phyloP scores from a whole-genome alignment of 2,888 invertebrate species.

The Priocnemis perturbator region DNA sequence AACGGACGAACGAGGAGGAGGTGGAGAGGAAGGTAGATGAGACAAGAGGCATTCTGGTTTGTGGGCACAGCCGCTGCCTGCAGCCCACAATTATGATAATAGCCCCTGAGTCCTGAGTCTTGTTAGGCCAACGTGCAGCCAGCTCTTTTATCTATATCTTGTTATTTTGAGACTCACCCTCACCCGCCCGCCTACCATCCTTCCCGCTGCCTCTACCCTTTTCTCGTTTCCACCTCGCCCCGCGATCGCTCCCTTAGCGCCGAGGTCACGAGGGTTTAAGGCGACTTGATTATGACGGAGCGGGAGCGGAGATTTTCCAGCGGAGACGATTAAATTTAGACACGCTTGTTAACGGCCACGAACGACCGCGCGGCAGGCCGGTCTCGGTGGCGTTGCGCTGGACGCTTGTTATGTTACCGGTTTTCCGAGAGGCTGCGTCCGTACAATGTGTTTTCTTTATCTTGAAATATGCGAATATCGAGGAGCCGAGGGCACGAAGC shows the following conservation, averaged over 20 bases:
- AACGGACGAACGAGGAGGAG: slow-evolving; percentile 22
- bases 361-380: too few relatives aligned
- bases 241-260: background rate
- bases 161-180: slow-evolving; percentile 51
- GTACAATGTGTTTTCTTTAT: too few relatives aligned
- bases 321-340: too few relatives aligned
- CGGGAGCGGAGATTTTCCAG: too few relatives aligned
- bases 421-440: too few relatives aligned
- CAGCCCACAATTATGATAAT: slow-evolving; percentile 75
- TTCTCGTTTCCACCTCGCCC: background rate
- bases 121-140: slow-evolving; percentile 72
- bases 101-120: slow-evolving; percentile 71
- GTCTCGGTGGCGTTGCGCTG: too few relatives aligned
- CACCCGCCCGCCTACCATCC: slow-evolving; percentile 13
- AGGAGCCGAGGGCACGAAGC: too few relatives aligned
- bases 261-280: slow-evolving; percentile 2
- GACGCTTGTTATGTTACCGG: too few relatives aligned
- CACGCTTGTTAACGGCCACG: too few relatives aligned
- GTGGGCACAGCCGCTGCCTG: slow-evolving; percentile 74
- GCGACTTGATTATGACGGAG: background rate
- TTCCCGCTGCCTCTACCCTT: slow-evolving; percentile 2
- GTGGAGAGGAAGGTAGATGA: slow-evolving; percentile 60
- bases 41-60: slow-evolving; percentile 74
- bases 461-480: too few relatives aligned
- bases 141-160: slow-evolving; percentile 68